Evolutionary conservation across 2,888 invertebrate genomes (phyloP), one percentile per base, ranked within the genome.

Genomic region (Sthenelais limicola): DNA sequence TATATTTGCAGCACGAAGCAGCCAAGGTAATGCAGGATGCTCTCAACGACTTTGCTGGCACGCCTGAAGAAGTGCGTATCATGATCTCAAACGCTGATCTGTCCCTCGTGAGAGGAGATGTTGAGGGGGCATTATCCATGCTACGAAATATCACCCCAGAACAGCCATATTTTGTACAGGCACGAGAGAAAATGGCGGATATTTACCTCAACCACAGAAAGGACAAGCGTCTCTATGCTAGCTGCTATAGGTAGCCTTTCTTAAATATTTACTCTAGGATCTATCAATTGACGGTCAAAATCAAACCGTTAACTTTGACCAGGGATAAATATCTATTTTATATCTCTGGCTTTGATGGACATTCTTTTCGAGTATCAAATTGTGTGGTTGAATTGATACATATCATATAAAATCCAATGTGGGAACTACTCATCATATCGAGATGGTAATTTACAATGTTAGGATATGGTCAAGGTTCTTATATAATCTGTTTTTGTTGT

Each of bases 151-250:
- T 98, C 28, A 91, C 91, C 78, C 92, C 94, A 7, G 92, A 92
- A 4, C 94, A 97, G 83, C 91, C 93, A 0, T 96, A 96, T 88
- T 98, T 95, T 87, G 89, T 93, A 62, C 90, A 92, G 85, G 92
- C 92, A 28, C 82, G 90, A 24, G 89, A 91, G 77, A 90, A 90
- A 79, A 90, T 97, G 91, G 98, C 98, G 0, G 93, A 96, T 75
- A 93, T 98, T 77, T 94, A 96, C 86, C 89, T 98, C 76, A 92
- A 94, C 77, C 91, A 95, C 79, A 92, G 94, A 74, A 94, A 94
- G 73, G 97, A 98, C 88, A 92, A 94, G 38, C 90, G 92, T 33
- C 93, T 95, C 82, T 98, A 94, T 88, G 93, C 96, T 0, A 91
- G 92, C 78, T 97, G 97, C 87, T 97, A 90, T 83, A 89, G 88